These are phyloP conservation scores for Ammodytes dubius DNA, from an alignment of 2,113 vertebrate species.

Conservation along the genomic window DNA sequence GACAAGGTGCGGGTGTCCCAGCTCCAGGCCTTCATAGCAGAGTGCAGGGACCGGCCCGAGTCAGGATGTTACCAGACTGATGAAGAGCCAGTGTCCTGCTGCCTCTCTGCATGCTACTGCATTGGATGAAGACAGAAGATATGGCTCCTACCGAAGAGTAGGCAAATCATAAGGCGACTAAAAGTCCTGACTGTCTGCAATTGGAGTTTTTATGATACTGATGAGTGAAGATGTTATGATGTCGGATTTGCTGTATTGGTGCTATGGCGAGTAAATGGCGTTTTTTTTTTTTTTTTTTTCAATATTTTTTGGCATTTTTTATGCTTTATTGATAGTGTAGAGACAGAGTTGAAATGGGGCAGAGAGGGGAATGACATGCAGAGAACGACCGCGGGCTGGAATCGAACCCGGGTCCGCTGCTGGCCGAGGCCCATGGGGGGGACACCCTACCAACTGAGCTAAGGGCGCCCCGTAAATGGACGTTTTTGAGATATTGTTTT, in stretches of 20 bases:
- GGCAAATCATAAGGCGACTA: not conserved
- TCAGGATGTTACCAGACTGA: slow-evolving; percentile 89
- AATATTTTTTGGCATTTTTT: no score
- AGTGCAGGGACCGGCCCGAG: slow-evolving; percentile 89
- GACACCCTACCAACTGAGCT: no score
- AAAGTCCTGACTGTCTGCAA: not conserved
- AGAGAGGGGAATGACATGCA: no score
- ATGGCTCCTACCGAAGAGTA: not conserved
- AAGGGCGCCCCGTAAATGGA: no score
- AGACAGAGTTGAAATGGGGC: no score
- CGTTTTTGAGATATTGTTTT: no score
- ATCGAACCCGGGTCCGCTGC: no score
- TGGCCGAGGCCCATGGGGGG: no score
- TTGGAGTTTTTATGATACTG: not conserved
- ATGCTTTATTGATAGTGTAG: no score
- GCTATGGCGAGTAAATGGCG: not conserved
- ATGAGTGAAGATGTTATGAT: not conserved
- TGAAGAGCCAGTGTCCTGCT: slow-evolving; percentile 77
- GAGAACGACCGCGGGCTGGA: no score
- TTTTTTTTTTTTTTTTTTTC: not conserved
- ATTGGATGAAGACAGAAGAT: slow-evolving; percentile 46
- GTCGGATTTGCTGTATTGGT: no score
- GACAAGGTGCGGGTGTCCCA: slow-evolving; percentile 88
- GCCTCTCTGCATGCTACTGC: slow-evolving; percentile 78
- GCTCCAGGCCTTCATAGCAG: slow-evolving; percentile 89